Evolutionary conservation across 2,797 vertebrate genomes (phyloP), one percentile per base, ranked within the genome.

Genomic region (Siniperca scherzeri): DNA sequence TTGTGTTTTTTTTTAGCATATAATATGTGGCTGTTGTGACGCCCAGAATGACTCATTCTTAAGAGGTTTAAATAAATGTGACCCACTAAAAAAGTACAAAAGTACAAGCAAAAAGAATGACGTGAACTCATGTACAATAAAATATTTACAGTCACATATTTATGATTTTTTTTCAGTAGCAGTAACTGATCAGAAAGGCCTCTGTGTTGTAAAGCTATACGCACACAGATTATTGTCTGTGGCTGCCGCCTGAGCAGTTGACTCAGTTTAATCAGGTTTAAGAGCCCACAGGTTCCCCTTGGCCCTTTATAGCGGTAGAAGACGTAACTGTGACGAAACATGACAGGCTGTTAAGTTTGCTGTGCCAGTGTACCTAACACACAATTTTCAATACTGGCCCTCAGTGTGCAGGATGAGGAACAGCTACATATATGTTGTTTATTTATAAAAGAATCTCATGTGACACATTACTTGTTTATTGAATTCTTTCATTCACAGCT

Each of bases 401-500:
- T 55, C 50, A 16, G 64, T 46, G 59, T 62, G 38, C 52, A 9
- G 48, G 50, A 50, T 7, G 30, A 82, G 13, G 22, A 81, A 72
- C 30, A 22, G 53, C 77, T 81, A 56, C 77, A 86, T 56, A 42
- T 69, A 70, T 52, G 38, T 25, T 70, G 70, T 57, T 78, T 81
- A 66, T 78, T 82, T 82, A 50, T 69, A 44, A 30, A 77, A n/a
- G 59, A 52, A 25, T 78, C 76, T 82, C 79, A 81, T 78, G 59
- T 87, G 83, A 89, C 70, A 57, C 53, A n/a, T 77, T 48, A 40
- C 50, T 69, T 74, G 46, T 83, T 86, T 52, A 65, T 83, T 81
- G 44, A 82, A 71, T 78, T 69, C 25, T 36, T 36, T 5, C 5
- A 7, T 5, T 80, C 27, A 6, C 57, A 33, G 55, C 42, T 46